Conservation (phyloP, 1,140 invertebrate genomes). For the Heliconius melpomene region DNA sequence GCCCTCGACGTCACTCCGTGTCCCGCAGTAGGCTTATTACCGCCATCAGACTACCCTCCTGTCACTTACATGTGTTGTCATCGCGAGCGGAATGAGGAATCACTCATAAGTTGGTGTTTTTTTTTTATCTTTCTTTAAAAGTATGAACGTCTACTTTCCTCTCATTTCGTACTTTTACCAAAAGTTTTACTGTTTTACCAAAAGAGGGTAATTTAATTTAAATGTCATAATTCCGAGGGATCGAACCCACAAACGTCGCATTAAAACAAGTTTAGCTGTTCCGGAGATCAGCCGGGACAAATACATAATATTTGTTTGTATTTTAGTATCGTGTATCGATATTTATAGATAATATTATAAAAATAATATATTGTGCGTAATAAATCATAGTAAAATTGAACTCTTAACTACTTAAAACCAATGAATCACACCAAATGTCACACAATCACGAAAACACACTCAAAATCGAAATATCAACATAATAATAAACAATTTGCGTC, state of each 20-base stretch:
- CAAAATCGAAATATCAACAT: not conserved
- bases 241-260: no score
- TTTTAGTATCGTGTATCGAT: no score
- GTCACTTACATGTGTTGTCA: conserved; percentile 5
- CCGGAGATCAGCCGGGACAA: no score
- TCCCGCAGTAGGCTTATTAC: conserved; percentile 5
- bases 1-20: conserved; percentile 4
- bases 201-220: no score
- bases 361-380: no score
- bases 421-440: not conserved
- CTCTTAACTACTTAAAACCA: not conserved
- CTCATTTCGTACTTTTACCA: no score
- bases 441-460: not conserved
- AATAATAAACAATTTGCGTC: not conserved
- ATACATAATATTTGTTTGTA: no score
- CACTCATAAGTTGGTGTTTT: not conserved
- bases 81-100: not conserved
- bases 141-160: no score
- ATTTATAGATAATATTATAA: no score
- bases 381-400: not conserved
- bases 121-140: not conserved
- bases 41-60: conserved; percentile 7
- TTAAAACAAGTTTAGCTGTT: no score
- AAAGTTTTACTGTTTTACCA: no score
- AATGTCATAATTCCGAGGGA: no score